phyloP scores from a whole-genome alignment of 2,113 vertebrate genomes.

The Tyto alba region DNA sequence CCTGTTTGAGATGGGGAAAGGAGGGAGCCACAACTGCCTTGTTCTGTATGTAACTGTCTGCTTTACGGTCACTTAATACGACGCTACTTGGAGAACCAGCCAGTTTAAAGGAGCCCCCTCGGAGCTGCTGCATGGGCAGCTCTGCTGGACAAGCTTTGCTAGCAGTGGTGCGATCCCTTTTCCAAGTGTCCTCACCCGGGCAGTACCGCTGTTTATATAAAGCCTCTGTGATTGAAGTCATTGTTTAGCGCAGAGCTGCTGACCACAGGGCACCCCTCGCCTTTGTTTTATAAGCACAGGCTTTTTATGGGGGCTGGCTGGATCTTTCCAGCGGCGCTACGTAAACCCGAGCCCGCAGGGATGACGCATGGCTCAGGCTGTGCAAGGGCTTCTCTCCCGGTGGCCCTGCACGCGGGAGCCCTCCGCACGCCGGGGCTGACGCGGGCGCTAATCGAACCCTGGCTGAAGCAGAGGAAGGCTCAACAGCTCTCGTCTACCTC shows the following conservation, averaged over 20 bases:
- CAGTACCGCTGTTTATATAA: background rate
- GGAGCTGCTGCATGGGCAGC: background rate
- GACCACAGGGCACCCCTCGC: background rate
- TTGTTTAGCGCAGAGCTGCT: background rate
- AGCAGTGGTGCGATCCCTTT: background rate
- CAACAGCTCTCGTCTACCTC: background rate
- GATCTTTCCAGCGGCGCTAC: background rate
- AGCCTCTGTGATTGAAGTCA: background rate
- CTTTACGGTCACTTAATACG: accelerated
- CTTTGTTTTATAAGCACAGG: background rate
- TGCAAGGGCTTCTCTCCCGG: background rate
- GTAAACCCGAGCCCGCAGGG: accelerated
- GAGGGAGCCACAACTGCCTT: background rate
- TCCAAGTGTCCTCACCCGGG: background rate
- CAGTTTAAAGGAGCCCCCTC: accelerated
- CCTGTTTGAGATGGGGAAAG: background rate
- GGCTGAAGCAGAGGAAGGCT: background rate
- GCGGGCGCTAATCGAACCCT: accelerated
- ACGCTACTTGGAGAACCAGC: background rate
- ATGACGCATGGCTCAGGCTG: background rate
- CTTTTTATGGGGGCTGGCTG: background rate
- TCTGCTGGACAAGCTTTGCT: background rate
- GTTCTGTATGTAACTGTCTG: background rate
- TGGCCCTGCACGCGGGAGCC: background rate
- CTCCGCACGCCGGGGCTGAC: background rate